These are phyloP conservation scores for Heloderma charlesbogerti DNA, from an alignment of 2,113 vertebrate genomes.

Conservation along the genomic window DNA sequence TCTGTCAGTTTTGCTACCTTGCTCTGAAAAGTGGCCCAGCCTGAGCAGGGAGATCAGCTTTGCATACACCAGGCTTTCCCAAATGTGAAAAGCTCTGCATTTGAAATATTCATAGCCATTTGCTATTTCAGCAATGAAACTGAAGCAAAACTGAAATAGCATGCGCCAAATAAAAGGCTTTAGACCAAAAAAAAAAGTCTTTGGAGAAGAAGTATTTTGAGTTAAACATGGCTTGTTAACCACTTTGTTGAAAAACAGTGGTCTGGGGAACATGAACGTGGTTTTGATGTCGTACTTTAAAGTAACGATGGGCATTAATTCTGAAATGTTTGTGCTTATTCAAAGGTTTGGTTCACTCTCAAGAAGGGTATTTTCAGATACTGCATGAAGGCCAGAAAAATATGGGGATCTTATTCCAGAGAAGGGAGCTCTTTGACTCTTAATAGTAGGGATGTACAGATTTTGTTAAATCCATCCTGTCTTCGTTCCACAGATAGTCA, in stretches of 20 bases:
- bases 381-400: conserved; percentile 37
- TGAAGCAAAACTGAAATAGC: neutral
- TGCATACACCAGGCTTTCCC: neutral
- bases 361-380: conserved; percentile 41
- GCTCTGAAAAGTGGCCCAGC: neutral
- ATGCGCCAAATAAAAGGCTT: neutral
- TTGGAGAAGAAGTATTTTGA: neutral
- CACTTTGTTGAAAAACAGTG: conserved; percentile 43
- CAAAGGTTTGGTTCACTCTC: conserved; percentile 27
- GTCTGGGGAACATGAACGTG: conserved; percentile 31
- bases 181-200: neutral
- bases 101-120: neutral
- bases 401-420: conserved; percentile 48
- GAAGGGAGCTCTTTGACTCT: conserved; percentile 1
- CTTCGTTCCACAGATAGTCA: no score
- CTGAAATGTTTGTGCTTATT: conserved; percentile 33
- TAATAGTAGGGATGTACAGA: no score
- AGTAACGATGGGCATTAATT: conserved; percentile 32
- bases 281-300: conserved; percentile 47
- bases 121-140: neutral
- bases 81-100: neutral
- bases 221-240: conserved; percentile 35
- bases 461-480: no score
- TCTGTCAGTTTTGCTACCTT: neutral
- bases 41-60: neutral